Evolutionary conservation across 2,797 vertebrate genomes (phyloP), one percentile per base, ranked within the genome.

Genomic region (Spatula clypeata): DNA sequence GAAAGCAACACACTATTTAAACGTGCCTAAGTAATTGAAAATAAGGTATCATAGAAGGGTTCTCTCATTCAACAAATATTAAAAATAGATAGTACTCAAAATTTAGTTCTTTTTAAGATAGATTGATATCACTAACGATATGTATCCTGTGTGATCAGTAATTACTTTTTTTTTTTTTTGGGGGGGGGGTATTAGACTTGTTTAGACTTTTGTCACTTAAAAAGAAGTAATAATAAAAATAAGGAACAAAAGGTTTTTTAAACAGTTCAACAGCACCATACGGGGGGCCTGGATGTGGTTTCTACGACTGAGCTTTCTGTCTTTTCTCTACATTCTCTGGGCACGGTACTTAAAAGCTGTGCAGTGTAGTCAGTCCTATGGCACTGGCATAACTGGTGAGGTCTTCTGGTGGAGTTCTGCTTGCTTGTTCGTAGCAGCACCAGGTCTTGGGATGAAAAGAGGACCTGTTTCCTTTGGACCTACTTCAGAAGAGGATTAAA

Each of bases 331-430:
- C 8, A 20, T 38, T 20, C 23, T 81, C 13, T 32, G 12, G 31
- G 9, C 27, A 60, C 2, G 4, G 3, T 5, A 31, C 80, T 71
- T 79, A 57, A 85, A 85, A 86, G 51, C 32, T 89, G 90, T 13
- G 69, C 76, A 85, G 91, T 79, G 38, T 65, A 61, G 66, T 82
- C 84, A 94, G 83, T 81, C 62, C 72, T 77, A 42, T 53, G 51
- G 49, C 76, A 88, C 82, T 80, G 53, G 74, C 82, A 51, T 57
- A 42, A 34, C 18, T 32, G 20, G 23, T 21, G 21, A 1, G 1
- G 26, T 34, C 21, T 42, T 53, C 72, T 66, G 18, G 5, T 29
- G 31, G 44, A 58, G 15, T 71, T 36, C 51, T 32, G 5, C 19
- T 62, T 62, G 27, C 13, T 40, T 44, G 3, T 57, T 20, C 23